Conservation (phyloP, 2,113 vertebrate species). For the Solea senegalensis region DNA sequence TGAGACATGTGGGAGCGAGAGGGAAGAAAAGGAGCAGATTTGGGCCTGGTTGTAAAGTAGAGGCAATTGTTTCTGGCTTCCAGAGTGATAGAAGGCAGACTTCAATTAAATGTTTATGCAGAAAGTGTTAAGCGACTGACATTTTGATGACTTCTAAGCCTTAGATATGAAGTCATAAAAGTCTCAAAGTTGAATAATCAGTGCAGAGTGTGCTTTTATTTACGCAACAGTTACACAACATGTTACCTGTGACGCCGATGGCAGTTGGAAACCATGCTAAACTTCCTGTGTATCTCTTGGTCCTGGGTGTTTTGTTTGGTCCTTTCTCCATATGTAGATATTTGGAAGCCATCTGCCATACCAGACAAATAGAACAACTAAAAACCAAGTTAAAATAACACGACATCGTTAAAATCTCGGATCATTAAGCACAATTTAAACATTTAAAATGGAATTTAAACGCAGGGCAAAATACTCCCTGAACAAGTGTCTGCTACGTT, state of each 20-base stretch:
- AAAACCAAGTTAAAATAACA: too few species aligned
- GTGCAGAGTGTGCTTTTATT: background rate
- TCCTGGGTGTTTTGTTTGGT: too few species aligned
- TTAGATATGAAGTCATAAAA: background rate
- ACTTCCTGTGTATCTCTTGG: too few species aligned
- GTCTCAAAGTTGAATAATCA: background rate
- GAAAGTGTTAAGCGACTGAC: slow-evolving; percentile 4
- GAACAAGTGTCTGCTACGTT: background rate
- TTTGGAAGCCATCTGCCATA: background rate
- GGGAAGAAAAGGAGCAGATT: slow-evolving; percentile 34
- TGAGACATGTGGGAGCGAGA: slow-evolving; percentile 45
- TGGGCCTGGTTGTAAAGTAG: slow-evolving; percentile 19
- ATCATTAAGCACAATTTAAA: background rate
- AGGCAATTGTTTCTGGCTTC: slow-evolving; percentile 42
- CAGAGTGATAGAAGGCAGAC: slow-evolving; percentile 28
- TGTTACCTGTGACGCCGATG: background rate
- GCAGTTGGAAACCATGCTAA: background rate
- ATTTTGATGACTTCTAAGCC: slow-evolving; percentile 13
- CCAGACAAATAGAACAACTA: too few species aligned
- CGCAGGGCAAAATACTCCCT: background rate
- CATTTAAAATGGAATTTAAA: background rate
- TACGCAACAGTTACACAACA: background rate
- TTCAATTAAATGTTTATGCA: slow-evolving; percentile 2
- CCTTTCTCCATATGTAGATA: too few species aligned
- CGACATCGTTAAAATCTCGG: too few species aligned